Conservation (phyloP, 2,888 invertebrate genomes). For the Drosophila antonietae region DNA sequence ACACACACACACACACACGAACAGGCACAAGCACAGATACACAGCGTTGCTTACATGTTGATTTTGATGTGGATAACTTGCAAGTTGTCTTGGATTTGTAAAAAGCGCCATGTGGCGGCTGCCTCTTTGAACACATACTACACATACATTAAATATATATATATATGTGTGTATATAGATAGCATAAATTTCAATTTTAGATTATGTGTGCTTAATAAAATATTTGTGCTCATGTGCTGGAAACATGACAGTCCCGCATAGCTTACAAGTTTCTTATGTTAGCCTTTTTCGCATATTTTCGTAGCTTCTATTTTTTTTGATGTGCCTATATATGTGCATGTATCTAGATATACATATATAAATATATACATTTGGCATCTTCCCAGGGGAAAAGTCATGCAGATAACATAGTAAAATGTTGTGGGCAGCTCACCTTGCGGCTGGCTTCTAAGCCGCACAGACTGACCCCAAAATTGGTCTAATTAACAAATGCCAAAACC, state of each 20-base stretch:
- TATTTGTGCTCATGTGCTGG: conserved; percentile 46
- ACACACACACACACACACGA: conserved; percentile 2
- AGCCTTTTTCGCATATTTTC: conserved; percentile 32
- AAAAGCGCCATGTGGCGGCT: conserved; percentile 37
- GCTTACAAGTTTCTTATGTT: conserved; percentile 12
- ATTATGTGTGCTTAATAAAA: conserved; percentile 72
- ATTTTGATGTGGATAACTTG: conserved; percentile 64
- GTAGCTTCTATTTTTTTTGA: conserved; percentile 17
- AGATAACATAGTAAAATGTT: neutral
- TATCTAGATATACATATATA: neutral
- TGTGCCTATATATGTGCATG: conserved; percentile 9
- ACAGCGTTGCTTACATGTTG: conserved; percentile 42
- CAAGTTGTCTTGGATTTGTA: conserved; percentile 59
- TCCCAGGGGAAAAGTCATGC: neutral
- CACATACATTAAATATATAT: neutral
- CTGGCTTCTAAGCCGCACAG: conserved; percentile 27
- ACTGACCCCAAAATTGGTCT: conserved; percentile 41
- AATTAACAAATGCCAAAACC: conserved; percentile 67
- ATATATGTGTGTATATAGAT: conserved; percentile 3
- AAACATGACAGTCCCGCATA: conserved; percentile 9
- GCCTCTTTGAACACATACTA: conserved; percentile 31
- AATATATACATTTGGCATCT: neutral
- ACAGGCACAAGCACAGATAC: conserved; percentile 1
- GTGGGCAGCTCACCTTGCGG: conserved; percentile 30
- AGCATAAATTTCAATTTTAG: conserved; percentile 76